phyloP scores from a whole-genome alignment of 2,797 vertebrate genomes.

The Vultur gryphus region DNA sequence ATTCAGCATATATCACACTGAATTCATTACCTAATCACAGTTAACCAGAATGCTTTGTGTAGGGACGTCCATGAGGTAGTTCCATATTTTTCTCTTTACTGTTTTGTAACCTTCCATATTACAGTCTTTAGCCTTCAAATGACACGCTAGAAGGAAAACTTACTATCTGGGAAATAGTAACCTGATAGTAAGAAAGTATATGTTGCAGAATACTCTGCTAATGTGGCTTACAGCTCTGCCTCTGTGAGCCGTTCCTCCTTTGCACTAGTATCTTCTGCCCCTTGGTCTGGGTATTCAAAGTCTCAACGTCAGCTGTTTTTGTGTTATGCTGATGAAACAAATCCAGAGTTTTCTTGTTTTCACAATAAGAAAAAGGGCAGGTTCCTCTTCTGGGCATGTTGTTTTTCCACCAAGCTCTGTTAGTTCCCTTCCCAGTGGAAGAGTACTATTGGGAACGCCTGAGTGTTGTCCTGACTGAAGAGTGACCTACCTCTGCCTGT shows the following conservation, averaged over 20 bases:
- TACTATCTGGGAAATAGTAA: background rate
- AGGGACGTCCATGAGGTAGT: accelerated
- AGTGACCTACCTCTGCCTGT: background rate
- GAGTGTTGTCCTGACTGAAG: background rate
- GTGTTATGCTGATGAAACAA: slow-evolving; percentile 59
- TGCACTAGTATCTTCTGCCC: background rate
- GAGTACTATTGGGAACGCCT: background rate
- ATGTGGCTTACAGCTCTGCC: background rate
- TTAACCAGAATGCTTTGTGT: background rate
- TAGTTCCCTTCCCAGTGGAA: background rate
- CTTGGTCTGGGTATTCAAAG: background rate
- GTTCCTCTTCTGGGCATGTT: slow-evolving; percentile 16
- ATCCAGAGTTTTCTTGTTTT: background rate
- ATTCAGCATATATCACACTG: background rate
- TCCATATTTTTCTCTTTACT: background rate
- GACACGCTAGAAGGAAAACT: background rate
- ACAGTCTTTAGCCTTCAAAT: background rate
- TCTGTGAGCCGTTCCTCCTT: background rate
- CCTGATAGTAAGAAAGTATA: background rate
- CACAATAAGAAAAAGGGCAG: background rate
- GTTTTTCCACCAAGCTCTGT: background rate
- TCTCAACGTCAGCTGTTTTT: slow-evolving; percentile 31
- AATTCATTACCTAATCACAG: background rate
- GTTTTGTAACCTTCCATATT: background rate
- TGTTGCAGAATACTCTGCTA: background rate